Evolutionary conservation across 1,140 invertebrate species (phyloP).

Genomic region (Ceratina australensis): DNA sequence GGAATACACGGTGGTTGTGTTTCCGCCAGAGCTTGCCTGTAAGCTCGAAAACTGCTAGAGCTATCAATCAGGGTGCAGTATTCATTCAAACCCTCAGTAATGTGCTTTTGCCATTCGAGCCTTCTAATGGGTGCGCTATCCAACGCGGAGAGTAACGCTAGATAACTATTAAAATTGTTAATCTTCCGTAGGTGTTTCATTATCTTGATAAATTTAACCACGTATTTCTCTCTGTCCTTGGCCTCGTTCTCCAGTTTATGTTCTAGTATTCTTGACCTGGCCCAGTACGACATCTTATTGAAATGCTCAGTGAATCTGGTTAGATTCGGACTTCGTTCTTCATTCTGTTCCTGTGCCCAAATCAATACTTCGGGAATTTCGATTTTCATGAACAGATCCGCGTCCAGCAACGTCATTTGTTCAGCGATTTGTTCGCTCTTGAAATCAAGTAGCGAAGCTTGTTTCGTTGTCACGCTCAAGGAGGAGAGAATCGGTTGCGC

Average conservation of each 20-base stretch:
- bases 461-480: slow-evolving; percentile 80
- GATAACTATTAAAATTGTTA: slow-evolving; percentile 99
- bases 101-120: slow-evolving; percentile 96
- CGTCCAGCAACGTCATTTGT: slow-evolving; percentile 98
- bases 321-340: slow-evolving; percentile 97
- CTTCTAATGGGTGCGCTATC: slow-evolving; percentile 97
- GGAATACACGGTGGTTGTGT: slow-evolving; percentile 98
- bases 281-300: slow-evolving; percentile 99
- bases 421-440: slow-evolving; percentile 96
- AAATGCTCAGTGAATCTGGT: slow-evolving; percentile 99
- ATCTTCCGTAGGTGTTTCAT: slow-evolving; percentile 98
- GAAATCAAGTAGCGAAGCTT: slow-evolving; percentile 91
- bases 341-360: slow-evolving; percentile 98
- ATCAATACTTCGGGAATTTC: slow-evolving; percentile 98
- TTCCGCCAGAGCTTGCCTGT: slow-evolving; percentile 95
- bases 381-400: slow-evolving; percentile 97
- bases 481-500: slow-evolving; percentile 77
- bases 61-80: slow-evolving; percentile 98
- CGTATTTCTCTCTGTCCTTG: slow-evolving; percentile 96
- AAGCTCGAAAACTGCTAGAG: slow-evolving; percentile 96
- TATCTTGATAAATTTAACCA: slow-evolving; percentile 98
- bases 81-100: slow-evolving; percentile 95
- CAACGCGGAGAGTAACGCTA: slow-evolving; percentile 96
- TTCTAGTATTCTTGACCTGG: slow-evolving; percentile 80
- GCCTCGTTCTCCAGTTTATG: slow-evolving; percentile 89